Base-by-base conservation (phyloP, 2,888 invertebrate species). In the Julus scandinavius region DNA sequence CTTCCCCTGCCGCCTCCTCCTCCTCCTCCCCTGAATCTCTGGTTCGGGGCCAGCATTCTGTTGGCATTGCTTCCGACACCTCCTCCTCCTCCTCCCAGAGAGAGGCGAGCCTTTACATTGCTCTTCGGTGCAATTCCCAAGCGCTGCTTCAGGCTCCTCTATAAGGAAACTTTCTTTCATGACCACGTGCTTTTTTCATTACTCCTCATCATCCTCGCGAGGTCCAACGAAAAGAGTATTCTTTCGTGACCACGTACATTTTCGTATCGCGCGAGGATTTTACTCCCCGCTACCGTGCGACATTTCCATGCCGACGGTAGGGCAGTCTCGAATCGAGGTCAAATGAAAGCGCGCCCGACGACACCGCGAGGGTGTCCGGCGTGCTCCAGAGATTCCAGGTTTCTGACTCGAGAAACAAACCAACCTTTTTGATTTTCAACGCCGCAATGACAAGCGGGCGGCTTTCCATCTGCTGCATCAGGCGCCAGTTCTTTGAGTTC, bases 391-490 rank as follows among this genome's bases (percentile, higher is more conserved):
- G 38, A 80, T 80, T 80, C 20, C 20, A 80, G 11, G 9, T 80
- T 80, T 80, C 7, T 6, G 38, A 11, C 13, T 80, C 9, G 9
- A 11, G 9, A 29, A 29, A 80, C 11, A 80, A 85, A 90, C 90
- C 85, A 88, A 92, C 92, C 91, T 92, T 92, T 89, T 92, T 92
- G 3, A 92, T 87, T 86, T 91, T 91, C 17, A 93, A 90, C 54
- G 93, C 93, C 49, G 93, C 93, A 89, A 92, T 91, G 0, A 93
- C 93, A 58, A 92, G 91, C 3, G 93, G 93, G 88, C 93, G 91
- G 89, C 93, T 92, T 84, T 93, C 93, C 93, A 93, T 93, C 90
- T 93, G 93, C 89, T 92, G 92, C 0, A 93, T 93, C 29, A 93
- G 91, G 58, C 93, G 91, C 63, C 92, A 91, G 90, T 93, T 93